These are phyloP conservation scores for Neodiprion pinetum DNA, from an alignment of 1,140 invertebrate species.

Conservation along the genomic window DNA sequence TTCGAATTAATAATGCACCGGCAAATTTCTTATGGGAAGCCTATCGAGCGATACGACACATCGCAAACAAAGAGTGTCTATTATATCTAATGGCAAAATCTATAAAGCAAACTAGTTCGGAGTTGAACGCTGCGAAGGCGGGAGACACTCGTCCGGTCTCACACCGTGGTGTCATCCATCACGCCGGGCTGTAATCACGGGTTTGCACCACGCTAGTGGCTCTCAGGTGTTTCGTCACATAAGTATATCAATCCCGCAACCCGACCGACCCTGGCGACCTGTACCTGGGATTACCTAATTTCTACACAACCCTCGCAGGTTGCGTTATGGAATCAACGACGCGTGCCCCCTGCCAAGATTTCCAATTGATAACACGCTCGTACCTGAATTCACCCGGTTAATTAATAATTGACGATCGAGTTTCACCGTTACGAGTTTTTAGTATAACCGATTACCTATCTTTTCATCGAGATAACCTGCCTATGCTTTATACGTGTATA, in stretches of 20 bases:
- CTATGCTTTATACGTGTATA: neutral
- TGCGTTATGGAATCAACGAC: slow-evolving; percentile 42
- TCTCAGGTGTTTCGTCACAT: slow-evolving; percentile 5
- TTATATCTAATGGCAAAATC: slow-evolving; percentile 15
- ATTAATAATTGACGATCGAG: slow-evolving; percentile 49
- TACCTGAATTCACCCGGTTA: slow-evolving; percentile 38
- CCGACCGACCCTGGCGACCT: neutral
- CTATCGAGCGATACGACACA: neutral
- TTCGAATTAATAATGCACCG: slow-evolving; percentile 7
- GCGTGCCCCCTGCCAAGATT: slow-evolving; percentile 33
- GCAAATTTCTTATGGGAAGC: slow-evolving; percentile 1
- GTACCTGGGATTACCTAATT: neutral
- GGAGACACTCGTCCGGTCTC: neutral
- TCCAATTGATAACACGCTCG: slow-evolving; percentile 41
- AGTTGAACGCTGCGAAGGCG: neutral
- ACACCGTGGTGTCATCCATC: slow-evolving; percentile 4
- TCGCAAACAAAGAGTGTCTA: slow-evolving; percentile 10
- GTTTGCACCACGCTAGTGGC: neutral
- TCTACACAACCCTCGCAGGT: slow-evolving; percentile 18
- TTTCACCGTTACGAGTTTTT: slow-evolving; percentile 26
- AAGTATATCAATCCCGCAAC: neutral
- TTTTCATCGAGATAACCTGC: neutral
- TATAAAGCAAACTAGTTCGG: slow-evolving; percentile 8
- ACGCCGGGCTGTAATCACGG: slow-evolving; percentile 4
- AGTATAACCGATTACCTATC: neutral